Percentiles rank a stretch among this genome's conserved stretches.
Conservation (phyloP, 1,140 invertebrate species). For the Planococcus citri region DNA sequence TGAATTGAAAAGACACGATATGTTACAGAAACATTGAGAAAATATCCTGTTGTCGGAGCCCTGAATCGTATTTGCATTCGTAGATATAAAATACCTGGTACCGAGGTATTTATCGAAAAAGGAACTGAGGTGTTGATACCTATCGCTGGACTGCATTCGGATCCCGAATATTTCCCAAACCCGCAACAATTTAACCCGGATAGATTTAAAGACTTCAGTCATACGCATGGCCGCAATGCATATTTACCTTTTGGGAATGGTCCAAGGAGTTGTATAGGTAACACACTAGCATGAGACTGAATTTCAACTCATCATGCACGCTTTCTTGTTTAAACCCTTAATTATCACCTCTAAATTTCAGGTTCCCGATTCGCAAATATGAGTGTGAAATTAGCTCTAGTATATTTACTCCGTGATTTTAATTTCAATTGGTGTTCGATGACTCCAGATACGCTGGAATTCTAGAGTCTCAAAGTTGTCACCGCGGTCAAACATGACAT, state of each 20-base stretch:
- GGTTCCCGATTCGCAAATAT: too few species aligned
- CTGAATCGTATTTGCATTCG: conserved; percentile 40
- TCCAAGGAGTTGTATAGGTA: conserved; percentile 44
- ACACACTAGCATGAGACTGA: too few species aligned
- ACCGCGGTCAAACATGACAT: too few species aligned
- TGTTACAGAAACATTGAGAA: conserved; percentile 41
- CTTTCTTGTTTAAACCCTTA: too few species aligned
- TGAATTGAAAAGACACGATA: too few species aligned
- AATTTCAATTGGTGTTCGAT: too few species aligned
- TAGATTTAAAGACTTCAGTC: conserved; percentile 29
- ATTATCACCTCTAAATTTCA: too few species aligned
- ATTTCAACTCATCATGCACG: too few species aligned
- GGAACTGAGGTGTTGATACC: conserved; percentile 35
- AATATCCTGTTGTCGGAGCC: conserved; percentile 38
- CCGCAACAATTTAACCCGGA: conserved; percentile 35
- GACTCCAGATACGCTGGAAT: too few species aligned
- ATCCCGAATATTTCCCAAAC: conserved; percentile 32
- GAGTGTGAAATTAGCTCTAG: too few species aligned
- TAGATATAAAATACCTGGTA: conserved; percentile 38
- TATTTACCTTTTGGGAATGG: conserved; percentile 44
- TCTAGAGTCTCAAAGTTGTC: too few species aligned
- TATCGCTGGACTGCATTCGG: conserved; percentile 36
- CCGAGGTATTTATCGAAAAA: conserved; percentile 35
- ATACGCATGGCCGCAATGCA: conserved; percentile 30
- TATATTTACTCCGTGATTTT: too few species aligned